Conservation (phyloP, 2,797 vertebrate species). For the Tachyglossus aculeatus region DNA sequence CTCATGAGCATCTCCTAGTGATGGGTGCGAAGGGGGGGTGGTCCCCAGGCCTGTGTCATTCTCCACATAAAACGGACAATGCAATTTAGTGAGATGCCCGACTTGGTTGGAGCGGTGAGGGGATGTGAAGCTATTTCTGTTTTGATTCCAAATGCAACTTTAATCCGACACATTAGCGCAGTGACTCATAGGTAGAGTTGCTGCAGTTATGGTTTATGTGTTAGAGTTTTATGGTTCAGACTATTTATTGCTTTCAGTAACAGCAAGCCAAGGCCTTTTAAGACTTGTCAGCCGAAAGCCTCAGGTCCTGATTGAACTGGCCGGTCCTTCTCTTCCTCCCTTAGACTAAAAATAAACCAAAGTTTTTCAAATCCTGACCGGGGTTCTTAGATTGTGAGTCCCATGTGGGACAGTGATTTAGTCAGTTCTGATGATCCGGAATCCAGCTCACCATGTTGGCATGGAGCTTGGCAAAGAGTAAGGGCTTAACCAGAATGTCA, state of each 20-base stretch:
- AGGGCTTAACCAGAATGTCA: too few species aligned
- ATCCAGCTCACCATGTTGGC: too few species aligned
- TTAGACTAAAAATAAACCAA: too few species aligned
- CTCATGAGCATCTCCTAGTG: slow-evolving; percentile 30
- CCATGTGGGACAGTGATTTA: too few species aligned
- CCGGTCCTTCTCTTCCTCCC: neutral
- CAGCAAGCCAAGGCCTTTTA: neutral
- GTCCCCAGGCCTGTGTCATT: neutral
- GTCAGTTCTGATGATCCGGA: too few species aligned
- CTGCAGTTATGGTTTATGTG: neutral
- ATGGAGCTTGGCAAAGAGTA: too few species aligned
- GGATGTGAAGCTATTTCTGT: neutral
- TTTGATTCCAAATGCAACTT: slow-evolving; percentile 28
- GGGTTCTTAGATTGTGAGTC: too few species aligned
- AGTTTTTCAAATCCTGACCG: too few species aligned
- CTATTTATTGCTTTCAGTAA: neutral
- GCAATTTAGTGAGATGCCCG: neutral
- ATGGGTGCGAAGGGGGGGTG: slow-evolving; percentile 29
- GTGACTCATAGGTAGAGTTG: slow-evolving; percentile 24
- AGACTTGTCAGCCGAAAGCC: neutral
- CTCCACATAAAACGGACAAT: slow-evolving; percentile 6
- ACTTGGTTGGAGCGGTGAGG: neutral
- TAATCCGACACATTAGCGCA: slow-evolving; percentile 45
- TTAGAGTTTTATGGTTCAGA: neutral
- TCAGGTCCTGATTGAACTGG: neutral